Evolutionary conservation across 2,797 vertebrate species (phyloP), one percentile per base, ranked within the genome.

Genomic region (Decapterus maruadsi): DNA sequence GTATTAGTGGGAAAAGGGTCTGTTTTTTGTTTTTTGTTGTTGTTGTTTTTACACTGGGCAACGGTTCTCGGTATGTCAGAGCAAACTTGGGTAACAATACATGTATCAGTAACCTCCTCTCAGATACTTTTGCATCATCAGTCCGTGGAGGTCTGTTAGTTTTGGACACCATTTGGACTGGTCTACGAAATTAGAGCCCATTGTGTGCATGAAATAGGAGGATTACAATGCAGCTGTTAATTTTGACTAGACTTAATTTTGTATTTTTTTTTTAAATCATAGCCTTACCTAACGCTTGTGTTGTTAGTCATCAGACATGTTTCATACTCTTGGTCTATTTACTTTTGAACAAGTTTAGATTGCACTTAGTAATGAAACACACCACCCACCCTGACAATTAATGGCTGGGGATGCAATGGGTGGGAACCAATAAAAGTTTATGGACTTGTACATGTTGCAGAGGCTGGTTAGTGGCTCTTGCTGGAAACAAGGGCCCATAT

Each of bases 341-440:
- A 84, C 73, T 85, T 85, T 83, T 78, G 71, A 91, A 89, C 85
- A 90, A 89, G 87, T 73, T 75, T 77, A 85, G 73, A 87, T 88
- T 87, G 79, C 78, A 70, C 71, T 85, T 81, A 73, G 75, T 91
- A 90, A 94, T 93, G 85, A 88, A 89, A 78, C 75, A 76, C 69
- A 58, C 86, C 85, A 51, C 70, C 78, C 66, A 79, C 86, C 90
- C 90, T 73, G 71, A 89, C 86, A 94, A 93, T 95, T 94, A 91
- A 89, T 89, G 77, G 60, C 83, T 82, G 77, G 68, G 78, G 86
- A 89, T 89, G 83, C 78, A 87, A 90, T 91, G 89, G 88, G 83
- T 89, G 86, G 87, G 84, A 90, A 83, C 89, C 80, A 76, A 93
- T 94, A 93, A 94, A 94, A 85, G 67, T 92, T 92, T 95, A 95